Percentiles rank a stretch among this genome's conserved stretches.
phyloP scores from a whole-genome alignment of 2,888 invertebrate genomes.

The Lutraria lutraria region DNA sequence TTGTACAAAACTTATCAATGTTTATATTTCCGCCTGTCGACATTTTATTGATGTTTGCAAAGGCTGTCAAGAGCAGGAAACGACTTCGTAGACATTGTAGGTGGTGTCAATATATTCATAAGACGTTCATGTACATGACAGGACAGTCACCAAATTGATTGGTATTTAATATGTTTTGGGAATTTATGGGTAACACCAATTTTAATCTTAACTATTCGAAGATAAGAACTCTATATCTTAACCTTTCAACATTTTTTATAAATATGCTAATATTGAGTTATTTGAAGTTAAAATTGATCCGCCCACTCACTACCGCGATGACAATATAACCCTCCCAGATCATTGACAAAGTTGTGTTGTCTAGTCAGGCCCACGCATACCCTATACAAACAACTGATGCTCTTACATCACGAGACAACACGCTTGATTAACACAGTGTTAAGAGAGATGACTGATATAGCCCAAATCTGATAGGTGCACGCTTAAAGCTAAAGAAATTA shows the following conservation, averaged over 20 bases:
- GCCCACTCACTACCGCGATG: background rate
- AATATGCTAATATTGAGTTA: constrained; percentile 7
- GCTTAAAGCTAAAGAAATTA: too few species aligned
- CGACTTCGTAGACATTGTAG: background rate
- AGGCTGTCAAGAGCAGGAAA: background rate
- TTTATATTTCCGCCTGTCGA: constrained; percentile 35
- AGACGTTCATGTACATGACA: background rate
- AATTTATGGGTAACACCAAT: background rate
- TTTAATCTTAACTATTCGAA: background rate
- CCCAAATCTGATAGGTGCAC: too few species aligned
- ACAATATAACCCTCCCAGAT: background rate
- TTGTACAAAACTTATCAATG: constrained; percentile 24
- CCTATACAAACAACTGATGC: background rate
- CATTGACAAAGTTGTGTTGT: constrained; percentile 14
- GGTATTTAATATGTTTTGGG: background rate
- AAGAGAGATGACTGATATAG: too few species aligned
- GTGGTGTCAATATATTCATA: background rate
- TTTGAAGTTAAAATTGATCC: background rate
- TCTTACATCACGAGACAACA: background rate
- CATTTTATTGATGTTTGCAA: background rate
- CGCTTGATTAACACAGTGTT: background rate
- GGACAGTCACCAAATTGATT: background rate
- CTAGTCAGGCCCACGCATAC: background rate
- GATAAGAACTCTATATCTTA: background rate
- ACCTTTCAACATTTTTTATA: constrained; percentile 3